Base-by-base conservation (phyloP, 2,888 invertebrate species). In the Tuta absoluta region DNA sequence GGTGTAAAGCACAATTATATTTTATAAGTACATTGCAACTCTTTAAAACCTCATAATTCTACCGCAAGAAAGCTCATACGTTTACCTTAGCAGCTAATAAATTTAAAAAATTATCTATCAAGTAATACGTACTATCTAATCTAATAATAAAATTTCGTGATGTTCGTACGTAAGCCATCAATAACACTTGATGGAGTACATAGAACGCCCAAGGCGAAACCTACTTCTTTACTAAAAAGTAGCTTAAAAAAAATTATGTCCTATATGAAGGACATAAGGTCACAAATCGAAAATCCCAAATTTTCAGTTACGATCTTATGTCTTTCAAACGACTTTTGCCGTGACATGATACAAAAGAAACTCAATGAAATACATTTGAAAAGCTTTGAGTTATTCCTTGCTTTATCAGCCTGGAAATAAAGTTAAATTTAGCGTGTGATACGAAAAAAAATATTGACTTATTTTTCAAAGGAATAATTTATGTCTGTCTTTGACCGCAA, bases 131-230 rank as follows among this genome's bases (percentile, higher is more conserved):
- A 59, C 59, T 63, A 33, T 61, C 53, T 64, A 68, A 64, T 64
- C 56, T 65, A 60, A 63, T 64, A 60, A 63, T 62, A 51, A 62
- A 62, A 65, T 21, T 53, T 38, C 51, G 41, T 62, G 53, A 41
- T 59, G 33, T 56, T 61, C 63, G 33, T 56, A 63, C 63, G 63
- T 61, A 60, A 17, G 62, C 28, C 68, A 69, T 69, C 69, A 68
- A 72, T 70, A 77, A 78, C 70, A 73, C 71, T 75, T 71, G 70
- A 65, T 68, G 69, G 70, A 74, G 71, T 76, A 76, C 68, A 75
- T 77, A 77, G 75, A 76, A 66, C 73, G 82, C 84, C 80, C 70
- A 57, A 76, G 83, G 86, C 85, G 72, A 73, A 81, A 81, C 75
- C 78, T 74, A 76, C 78, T 74, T 76, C 79, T 76, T 33, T 10